These are phyloP conservation scores for Pandemis corylana DNA, from an alignment of 2,888 invertebrate species.

Conservation along the genomic window DNA sequence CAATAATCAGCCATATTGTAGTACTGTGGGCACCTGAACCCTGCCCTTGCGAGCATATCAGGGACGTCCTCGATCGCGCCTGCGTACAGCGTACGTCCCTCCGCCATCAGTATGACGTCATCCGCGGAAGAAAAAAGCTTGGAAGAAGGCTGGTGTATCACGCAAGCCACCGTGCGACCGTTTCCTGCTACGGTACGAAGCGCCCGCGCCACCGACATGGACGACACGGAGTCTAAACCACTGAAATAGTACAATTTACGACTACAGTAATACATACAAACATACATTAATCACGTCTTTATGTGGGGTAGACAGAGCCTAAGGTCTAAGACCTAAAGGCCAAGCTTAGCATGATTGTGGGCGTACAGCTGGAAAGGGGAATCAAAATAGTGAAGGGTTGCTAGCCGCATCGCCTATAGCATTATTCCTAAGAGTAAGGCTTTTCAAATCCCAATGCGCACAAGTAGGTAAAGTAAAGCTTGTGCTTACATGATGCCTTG, in stretches of 20 bases:
- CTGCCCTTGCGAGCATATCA: slow-evolving; percentile 84
- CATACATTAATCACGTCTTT: too few species aligned
- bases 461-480: too few species aligned
- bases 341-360: too few species aligned
- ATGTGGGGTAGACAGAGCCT: too few species aligned
- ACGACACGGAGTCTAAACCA: slow-evolving; percentile 87
- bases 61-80: slow-evolving; percentile 87
- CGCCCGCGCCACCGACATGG: slow-evolving; percentile 87
- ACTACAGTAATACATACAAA: too few species aligned
- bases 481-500: too few species aligned
- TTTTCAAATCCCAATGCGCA: too few species aligned
- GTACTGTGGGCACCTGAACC: slow-evolving; percentile 88
- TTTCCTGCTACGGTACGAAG: slow-evolving; percentile 86
- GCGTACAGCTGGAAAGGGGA: too few species aligned
- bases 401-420: too few species aligned
- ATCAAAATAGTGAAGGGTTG: too few species aligned
- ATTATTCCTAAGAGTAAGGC: too few species aligned
- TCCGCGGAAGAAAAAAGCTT: slow-evolving; percentile 90
- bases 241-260: slow-evolving; percentile 60
- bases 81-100: slow-evolving; percentile 88
- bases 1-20: slow-evolving; percentile 93
- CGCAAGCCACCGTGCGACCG: slow-evolving; percentile 89
- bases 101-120: slow-evolving; percentile 88
- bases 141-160: slow-evolving; percentile 93
- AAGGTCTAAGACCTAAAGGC: too few species aligned